Evolutionary conservation across 92 coral and sea anemone genomes (phyloP).

Genomic region (Scolanthus callimorphus): DNA sequence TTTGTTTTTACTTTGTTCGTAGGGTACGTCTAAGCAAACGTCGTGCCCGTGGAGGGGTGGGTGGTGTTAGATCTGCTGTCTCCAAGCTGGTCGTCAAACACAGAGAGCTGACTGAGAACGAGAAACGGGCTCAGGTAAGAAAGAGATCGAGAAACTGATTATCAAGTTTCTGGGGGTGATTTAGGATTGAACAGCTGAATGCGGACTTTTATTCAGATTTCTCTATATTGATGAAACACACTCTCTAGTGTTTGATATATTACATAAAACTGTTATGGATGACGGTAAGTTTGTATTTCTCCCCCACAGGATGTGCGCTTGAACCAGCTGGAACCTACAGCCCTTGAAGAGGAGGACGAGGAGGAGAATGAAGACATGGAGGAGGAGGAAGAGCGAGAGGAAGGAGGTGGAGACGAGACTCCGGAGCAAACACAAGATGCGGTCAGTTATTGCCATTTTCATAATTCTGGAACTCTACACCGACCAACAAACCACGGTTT

Average conservation of each 20-base stretch:
- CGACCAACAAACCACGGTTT: neutral
- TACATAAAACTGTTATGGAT: no score
- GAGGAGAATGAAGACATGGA: constrained; percentile 42
- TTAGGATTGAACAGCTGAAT: no score
- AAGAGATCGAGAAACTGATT: no score
- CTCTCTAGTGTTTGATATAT: no score
- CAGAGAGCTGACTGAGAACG: constrained; percentile 81
- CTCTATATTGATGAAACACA: no score
- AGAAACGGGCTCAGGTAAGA: constrained; percentile 82
- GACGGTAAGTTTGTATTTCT: neutral
- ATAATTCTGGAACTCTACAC: neutral
- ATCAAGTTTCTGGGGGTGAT: neutral
- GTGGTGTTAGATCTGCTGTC: constrained; percentile 96
- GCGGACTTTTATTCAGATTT: no score
- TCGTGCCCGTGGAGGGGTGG: constrained; percentile 92
- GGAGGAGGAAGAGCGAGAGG: constrained; percentile 46
- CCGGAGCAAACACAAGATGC: constrained; percentile 47
- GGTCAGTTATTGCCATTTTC: no score
- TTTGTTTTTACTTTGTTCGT: no score
- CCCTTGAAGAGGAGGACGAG: constrained; percentile 81
- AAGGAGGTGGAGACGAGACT: constrained; percentile 27
- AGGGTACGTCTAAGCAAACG: constrained; percentile 98
- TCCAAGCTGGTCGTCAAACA: constrained; percentile 95
- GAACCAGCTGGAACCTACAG: constrained; percentile 77
- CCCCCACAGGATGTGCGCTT: constrained; percentile 50